Percentiles rank a stretch among this genome's conserved stretches.
These are phyloP conservation scores for Yponomeuta sedellus DNA, from an alignment of 2,888 invertebrate genomes.

Conservation along the genomic window DNA sequence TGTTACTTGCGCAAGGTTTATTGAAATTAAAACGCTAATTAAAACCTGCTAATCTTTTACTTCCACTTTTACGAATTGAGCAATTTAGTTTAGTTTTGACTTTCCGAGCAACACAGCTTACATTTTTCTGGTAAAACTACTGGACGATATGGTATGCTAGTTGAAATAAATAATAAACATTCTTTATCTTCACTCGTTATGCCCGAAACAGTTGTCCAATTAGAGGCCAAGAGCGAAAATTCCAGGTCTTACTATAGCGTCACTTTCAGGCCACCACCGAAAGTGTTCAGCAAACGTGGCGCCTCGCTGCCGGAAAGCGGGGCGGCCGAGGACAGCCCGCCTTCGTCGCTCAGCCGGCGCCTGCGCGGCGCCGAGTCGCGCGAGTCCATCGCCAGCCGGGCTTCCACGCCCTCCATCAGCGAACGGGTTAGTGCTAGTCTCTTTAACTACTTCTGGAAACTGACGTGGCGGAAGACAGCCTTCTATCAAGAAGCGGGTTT, in stretches of 20 bases:
- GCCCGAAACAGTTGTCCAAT: no score
- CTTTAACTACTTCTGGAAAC: neutral
- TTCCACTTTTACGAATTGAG: neutral
- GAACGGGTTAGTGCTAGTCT: constrained; percentile 56
- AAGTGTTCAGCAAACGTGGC: constrained; percentile 76
- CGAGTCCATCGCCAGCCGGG: constrained; percentile 68
- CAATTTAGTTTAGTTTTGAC: neutral
- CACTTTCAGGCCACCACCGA: constrained; percentile 76
- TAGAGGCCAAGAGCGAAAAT: no score
- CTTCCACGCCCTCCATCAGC: constrained; percentile 70
- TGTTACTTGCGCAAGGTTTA: neutral
- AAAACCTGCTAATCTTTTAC: neutral
- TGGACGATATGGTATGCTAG: no score
- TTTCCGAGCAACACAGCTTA: neutral
- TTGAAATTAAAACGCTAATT: neutral
- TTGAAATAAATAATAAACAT: no score
- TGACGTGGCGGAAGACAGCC: neutral
- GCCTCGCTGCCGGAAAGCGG: constrained; percentile 76
- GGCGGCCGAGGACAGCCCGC: constrained; percentile 68
- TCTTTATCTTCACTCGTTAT: no score
- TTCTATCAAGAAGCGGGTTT: no score
- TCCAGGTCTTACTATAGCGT: neutral
- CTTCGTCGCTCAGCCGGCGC: constrained; percentile 61
- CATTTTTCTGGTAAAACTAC: no score
- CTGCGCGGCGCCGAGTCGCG: constrained; percentile 64